Percentiles rank a stretch among this genome's conserved stretches.
Conservation (phyloP, 1,140 invertebrate genomes). For the Brachystomella parvula region DNA sequence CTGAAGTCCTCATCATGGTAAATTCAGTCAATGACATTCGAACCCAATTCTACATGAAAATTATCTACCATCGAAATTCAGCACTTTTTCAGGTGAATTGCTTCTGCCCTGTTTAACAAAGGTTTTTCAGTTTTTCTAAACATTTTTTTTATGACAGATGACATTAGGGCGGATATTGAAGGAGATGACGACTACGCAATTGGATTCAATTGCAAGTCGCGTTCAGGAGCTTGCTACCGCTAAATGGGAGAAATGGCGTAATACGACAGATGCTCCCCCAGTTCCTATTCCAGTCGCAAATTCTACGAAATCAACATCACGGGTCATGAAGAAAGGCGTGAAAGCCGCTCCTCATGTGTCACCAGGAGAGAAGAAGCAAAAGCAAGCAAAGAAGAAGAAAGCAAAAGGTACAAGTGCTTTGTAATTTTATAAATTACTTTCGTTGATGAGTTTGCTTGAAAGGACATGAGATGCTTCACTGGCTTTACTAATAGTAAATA, state of each 20-base stretch:
- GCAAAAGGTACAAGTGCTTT: neutral
- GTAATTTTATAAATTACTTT: neutral
- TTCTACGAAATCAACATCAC: neutral
- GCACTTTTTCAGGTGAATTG: constrained; percentile 33
- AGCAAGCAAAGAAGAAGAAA: neutral
- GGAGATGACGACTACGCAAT: neutral
- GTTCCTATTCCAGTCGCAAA: neutral
- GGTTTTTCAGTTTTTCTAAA: neutral
- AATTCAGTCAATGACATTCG: constrained; percentile 21
- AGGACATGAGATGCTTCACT: neutral
- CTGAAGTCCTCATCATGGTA: constrained; percentile 29
- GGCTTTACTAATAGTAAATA: neutral
- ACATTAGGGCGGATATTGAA: neutral
- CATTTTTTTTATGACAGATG: neutral
- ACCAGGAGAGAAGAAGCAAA: neutral
- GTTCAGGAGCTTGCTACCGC: neutral
- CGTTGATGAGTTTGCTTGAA: neutral
- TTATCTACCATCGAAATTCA: constrained; percentile 33
- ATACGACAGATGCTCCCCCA: neutral
- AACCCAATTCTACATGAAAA: constrained; percentile 35
- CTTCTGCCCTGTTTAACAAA: neutral
- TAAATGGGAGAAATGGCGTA: neutral
- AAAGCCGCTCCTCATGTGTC: neutral
- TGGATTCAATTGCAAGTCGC: neutral
- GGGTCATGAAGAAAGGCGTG: neutral